These are phyloP conservation scores for Aurelia sp. DNA, from an alignment of 30 jellyfish, hydroid and myxozoan species.

Conservation along the genomic window DNA sequence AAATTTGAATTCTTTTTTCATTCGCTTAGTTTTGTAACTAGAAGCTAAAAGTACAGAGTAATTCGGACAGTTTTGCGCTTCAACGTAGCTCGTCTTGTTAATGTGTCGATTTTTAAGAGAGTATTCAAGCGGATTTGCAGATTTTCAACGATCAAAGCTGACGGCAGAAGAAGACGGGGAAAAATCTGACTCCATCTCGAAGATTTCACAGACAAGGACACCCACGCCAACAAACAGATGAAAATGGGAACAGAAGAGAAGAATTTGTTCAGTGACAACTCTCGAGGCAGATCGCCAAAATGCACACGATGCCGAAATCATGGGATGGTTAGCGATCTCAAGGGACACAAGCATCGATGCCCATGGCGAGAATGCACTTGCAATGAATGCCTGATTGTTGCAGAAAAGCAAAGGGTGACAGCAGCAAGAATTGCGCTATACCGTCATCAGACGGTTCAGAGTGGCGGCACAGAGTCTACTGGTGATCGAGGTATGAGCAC, in stretches of 20 bases:
- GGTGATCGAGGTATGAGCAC: not conserved
- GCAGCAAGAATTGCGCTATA: slow-evolving; percentile 96
- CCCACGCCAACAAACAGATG: too few relatives aligned
- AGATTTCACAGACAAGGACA: too few relatives aligned
- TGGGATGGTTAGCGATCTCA: slow-evolving; percentile 87
- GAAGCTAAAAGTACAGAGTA: too few relatives aligned
- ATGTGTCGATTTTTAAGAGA: too few relatives aligned
- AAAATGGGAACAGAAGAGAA: slow-evolving; percentile 52
- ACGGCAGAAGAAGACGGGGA: too few relatives aligned
- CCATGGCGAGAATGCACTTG: slow-evolving; percentile 92
- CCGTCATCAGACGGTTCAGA: slow-evolving; percentile 74
- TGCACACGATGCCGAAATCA: slow-evolving; percentile 98
- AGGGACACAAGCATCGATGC: slow-evolving; percentile 96
- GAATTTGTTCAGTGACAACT: slow-evolving; percentile 18
- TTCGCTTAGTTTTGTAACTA: too few relatives aligned
- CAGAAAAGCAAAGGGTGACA: slow-evolving; percentile 90
- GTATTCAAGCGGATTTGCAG: too few relatives aligned
- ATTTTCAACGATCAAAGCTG: too few relatives aligned
- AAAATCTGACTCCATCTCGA: too few relatives aligned
- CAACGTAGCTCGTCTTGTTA: too few relatives aligned
- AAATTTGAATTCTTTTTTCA: too few relatives aligned
- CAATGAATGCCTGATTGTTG: slow-evolving; percentile 78
- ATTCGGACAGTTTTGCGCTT: too few relatives aligned
- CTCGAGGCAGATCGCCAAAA: slow-evolving; percentile 87
- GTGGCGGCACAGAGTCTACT: not conserved